Evolutionary conservation across 2,113 vertebrate species (phyloP).

Genomic region (Grus americana): DNA sequence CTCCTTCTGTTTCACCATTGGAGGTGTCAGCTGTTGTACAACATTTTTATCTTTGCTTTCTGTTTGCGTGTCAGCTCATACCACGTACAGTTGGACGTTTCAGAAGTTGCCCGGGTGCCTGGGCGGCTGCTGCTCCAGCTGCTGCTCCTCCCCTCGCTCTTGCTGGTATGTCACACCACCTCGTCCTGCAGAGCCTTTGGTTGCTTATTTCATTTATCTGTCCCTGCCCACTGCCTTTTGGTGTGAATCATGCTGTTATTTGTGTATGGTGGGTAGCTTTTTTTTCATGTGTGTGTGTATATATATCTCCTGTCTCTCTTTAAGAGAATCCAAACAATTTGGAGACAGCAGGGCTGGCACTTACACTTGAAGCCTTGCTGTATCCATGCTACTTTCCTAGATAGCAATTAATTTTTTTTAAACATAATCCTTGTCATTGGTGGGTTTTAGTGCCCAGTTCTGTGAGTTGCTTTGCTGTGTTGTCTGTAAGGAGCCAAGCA

Average conservation of each 20-base stretch:
- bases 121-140: not conserved
- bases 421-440: not conserved
- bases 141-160: not conserved
- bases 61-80: not conserved
- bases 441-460: not conserved
- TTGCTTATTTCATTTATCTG: not conserved
- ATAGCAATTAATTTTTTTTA: not conserved
- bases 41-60: not conserved
- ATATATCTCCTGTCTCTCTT: not conserved
- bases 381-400: not conserved
- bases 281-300: not conserved
- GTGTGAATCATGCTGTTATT: constrained; percentile 47
- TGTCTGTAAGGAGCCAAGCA: not conserved
- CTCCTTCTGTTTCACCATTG: not conserved
- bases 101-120: not conserved
- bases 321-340: not conserved
- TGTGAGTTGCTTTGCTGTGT: not conserved
- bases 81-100: rapidly evolving
- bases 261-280: not conserved
- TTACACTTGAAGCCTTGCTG: not conserved
- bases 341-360: not conserved
- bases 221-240: constrained; percentile 25
- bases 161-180: not conserved
- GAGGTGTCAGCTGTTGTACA: not conserved
- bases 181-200: not conserved